A percentile compares a stretch with the other conserved stretches of the same genome.
Evolutionary conservation across 2,797 vertebrate species (phyloP).

Genomic region (Onychomys torridus): DNA sequence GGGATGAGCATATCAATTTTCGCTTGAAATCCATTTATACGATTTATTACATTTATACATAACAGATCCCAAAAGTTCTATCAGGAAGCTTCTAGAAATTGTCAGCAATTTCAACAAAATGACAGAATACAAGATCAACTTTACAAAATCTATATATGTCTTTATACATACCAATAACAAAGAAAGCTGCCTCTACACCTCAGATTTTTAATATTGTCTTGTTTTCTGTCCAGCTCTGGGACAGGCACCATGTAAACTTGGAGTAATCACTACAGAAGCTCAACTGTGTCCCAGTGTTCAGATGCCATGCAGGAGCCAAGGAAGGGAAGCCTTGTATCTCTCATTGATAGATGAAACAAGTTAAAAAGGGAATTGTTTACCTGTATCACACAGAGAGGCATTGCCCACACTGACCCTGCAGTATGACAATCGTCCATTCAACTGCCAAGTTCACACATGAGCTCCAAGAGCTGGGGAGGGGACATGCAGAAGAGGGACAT

Average conservation of each 20-base stretch:
- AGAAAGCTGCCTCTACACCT: not conserved
- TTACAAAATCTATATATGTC: not conserved
- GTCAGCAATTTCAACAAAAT: not conserved
- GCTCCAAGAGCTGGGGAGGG: not conserved
- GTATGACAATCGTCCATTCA: not conserved
- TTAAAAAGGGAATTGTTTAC: not conserved
- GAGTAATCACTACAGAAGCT: not conserved
- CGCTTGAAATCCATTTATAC: no score
- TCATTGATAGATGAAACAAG: not conserved
- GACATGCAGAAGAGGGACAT: accelerated
- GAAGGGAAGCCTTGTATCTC: not conserved
- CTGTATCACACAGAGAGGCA: not conserved
- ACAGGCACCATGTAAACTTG: not conserved
- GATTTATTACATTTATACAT: not conserved
- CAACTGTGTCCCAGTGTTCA: not conserved
- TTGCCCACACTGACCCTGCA: not conserved
- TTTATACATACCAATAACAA: no score
- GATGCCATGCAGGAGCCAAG: not conserved
- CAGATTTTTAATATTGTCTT: not conserved
- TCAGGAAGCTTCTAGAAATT: not conserved
- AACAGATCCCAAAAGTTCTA: not conserved
- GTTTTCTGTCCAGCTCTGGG: not conserved
- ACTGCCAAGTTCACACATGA: not conserved
- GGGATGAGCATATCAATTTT: not conserved
- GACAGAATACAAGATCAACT: not conserved